phyloP scores from a whole-genome alignment of 2,888 invertebrate genomes.

The Barypeithes pellucidus region DNA sequence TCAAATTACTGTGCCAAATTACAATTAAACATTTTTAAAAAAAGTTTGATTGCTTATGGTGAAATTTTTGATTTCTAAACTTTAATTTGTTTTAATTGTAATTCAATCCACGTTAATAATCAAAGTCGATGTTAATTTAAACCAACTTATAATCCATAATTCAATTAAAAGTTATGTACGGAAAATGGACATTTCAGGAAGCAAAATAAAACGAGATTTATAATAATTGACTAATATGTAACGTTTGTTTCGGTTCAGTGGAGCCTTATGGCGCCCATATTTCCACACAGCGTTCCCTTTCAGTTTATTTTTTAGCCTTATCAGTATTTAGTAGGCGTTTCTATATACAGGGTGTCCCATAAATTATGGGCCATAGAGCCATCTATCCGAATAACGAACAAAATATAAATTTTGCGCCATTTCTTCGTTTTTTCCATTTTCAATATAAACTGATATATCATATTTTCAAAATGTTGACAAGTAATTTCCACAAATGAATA shows the following conservation, averaged over 20 bases:
- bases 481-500: too few species aligned
- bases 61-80: too few species aligned
- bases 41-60: too few species aligned
- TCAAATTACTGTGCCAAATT: too few species aligned
- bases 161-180: neutral
- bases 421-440: too few species aligned
- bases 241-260: constrained; percentile 12
- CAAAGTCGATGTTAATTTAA: neutral
- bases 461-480: too few species aligned
- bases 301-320: neutral
- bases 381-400: too few species aligned
- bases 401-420: too few species aligned
- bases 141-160: neutral
- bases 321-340: neutral
- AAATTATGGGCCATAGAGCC: too few species aligned
- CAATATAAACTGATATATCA: too few species aligned
- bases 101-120: neutral
- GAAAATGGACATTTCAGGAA: neutral
- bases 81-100: neutral
- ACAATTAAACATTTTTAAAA: too few species aligned
- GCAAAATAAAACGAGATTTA: constrained; percentile 6
- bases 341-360: too few species aligned
- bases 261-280: neutral
- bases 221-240: constrained; percentile 6
- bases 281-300: neutral